Base-by-base conservation (phyloP, 2,797 vertebrate species). In the Decapterus maruadsi region DNA sequence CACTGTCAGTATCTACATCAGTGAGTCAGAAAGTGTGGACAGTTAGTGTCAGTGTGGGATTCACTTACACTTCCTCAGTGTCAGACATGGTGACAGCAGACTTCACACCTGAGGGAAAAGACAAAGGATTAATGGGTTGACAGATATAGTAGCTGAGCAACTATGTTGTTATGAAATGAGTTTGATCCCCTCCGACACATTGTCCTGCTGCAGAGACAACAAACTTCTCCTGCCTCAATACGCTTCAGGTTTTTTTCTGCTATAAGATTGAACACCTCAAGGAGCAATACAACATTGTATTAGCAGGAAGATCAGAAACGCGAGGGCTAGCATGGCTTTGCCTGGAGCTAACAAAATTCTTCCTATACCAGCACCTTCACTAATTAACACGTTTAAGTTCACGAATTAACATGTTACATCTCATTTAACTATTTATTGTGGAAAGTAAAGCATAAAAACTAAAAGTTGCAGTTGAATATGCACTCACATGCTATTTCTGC, bases 11-110 rank as follows among this genome's bases (percentile, higher is more conserved):
- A 53, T 54, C 20, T 6, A 14, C 51, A 20, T 20, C 19, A 6
- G 36, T 61, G 11, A 34, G 13, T 38, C 4, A 9, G n/a, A 40
- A 22, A 13, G 34, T 42, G 45, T 61, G 56, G 59, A 38, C 6
- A 29, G 29, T 31, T 42, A 3, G 8, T 56, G 58, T 42, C 46
- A 50, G 57, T 19, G 75, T 26, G 56, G 6, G 74, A 16, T 62
- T 58, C 90, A 97, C 97, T 97, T 90, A 99, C 97, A 95, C 91
- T 90, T 98, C 97, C 84, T 98, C 97, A 0, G 94, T 95, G 92
- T 99, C 97, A 88, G 97, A 98, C 97, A 98, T 99, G 94, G 75
- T 92, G 95, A 92, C 83, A 83, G 81, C 19, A 87, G 92, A 92
- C 90, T 93, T 93, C 83, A 83, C 80, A 91, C 90, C 93, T 95